Conservation (phyloP, 1,140 invertebrate genomes). For the Zaprionus ghesquierei region DNA sequence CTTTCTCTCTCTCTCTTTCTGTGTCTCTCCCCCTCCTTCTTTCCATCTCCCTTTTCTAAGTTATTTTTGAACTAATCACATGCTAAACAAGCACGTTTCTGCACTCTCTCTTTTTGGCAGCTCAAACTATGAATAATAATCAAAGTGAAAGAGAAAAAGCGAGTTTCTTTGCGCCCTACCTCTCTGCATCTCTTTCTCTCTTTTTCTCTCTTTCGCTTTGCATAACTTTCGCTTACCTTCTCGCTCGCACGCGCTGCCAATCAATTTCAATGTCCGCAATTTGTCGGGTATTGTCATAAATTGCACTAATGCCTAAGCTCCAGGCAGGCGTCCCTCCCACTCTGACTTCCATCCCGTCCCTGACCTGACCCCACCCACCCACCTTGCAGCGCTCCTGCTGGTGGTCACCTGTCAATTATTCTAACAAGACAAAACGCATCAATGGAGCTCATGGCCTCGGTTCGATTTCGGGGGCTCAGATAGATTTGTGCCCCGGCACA, state of each 20-base stretch:
- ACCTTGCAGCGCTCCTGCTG: background rate
- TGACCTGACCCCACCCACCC: background rate
- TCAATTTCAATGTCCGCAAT: slow-evolving; percentile 72
- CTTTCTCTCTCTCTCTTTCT: too few relatives aligned
- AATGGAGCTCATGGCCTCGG: slow-evolving; percentile 42
- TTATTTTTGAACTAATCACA: background rate
- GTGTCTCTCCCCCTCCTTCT: background rate
- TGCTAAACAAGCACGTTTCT: background rate
- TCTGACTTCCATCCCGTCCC: background rate
- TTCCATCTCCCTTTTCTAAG: background rate
- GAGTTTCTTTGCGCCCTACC: background rate
- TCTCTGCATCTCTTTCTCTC: background rate
- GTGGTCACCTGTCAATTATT: slow-evolving; percentile 74
- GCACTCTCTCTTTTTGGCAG: background rate
- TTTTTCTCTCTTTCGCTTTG: background rate
- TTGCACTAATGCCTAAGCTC: slow-evolving; percentile 55
- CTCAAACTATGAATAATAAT: slow-evolving; percentile 22
- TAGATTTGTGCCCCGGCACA: slow-evolving; percentile 14
- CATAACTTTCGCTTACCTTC: slow-evolving; percentile 2
- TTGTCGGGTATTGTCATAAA: slow-evolving; percentile 72
- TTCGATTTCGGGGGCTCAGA: slow-evolving; percentile 14
- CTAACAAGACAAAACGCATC: slow-evolving; percentile 79
- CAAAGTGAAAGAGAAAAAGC: too few relatives aligned
- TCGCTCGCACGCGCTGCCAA: slow-evolving; percentile 34
- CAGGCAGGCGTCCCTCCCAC: background rate